Evolutionary conservation across 2,888 invertebrate species (phyloP), one percentile per base, ranked within the genome.

Genomic region (Drosophila koepferae): DNA sequence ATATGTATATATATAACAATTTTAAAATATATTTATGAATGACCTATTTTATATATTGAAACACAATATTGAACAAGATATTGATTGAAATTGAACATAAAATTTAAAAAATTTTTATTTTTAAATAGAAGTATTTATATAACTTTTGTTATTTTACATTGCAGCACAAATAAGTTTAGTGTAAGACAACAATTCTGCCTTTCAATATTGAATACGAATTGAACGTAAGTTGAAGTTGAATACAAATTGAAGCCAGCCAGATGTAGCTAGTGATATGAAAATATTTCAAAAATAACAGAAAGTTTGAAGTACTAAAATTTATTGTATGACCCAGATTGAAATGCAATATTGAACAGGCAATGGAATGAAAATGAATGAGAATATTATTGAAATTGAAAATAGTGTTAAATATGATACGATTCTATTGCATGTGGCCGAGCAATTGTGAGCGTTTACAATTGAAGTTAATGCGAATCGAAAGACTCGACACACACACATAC

Each of bases 391-490:
- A 12, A 2, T 16, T 4, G 9, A 23, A 48, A 28, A 48, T 28
- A n/a, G 16, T 48, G 4, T 10, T 38, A 16, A 38, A 54, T 38
- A 9, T 54, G 38, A 54, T 54, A 54, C 9, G 34, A 8, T 18
- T 12, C 18, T 34, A 53, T 23, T 16, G 16, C 23, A 16, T 16
- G 23, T 12, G 12, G 31, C 38, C 16, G 14, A 28, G 28, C 38
- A 54, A 54, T 54, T 38, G 23, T 38, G 53, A 23, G 18, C 20
- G 8, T 23, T 12, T 2, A 23, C 16, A 28, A 51, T 20, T 28
- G 58, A 54, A n/a, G 12, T 63, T 18, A 9, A 38, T 2, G 20
- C 20, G 20, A 38, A 31, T 63, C 10, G 40, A 31, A 49, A 31
- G 16, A 3, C 16, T n/a, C 23, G 0, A 9, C 34, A 34, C 34